Evolutionary conservation across 92 coral and sea anemone species (phyloP), one percentile per base, ranked within the genome.

Genomic region (Siderastrea siderea): DNA sequence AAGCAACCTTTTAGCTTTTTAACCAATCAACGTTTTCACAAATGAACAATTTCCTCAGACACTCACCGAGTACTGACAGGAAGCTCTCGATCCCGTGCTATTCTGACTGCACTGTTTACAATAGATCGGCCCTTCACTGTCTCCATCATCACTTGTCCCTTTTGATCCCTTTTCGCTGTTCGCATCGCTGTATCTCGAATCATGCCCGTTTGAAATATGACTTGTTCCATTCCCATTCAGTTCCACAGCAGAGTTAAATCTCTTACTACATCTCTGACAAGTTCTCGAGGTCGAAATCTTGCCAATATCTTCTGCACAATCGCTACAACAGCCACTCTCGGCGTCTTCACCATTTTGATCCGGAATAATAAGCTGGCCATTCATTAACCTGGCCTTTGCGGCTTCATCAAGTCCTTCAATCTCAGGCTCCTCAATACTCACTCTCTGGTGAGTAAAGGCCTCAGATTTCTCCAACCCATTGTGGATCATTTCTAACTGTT

Each of bases 251-350:
- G 79, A 77, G 65, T 61, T 68, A 68, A 93, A 84, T 57, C 86
- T 86, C 84, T 92, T 93, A 26, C 92, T 93, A 84, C 96, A 93
- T 1, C 88, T 66, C 71, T 91, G 92, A 85, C 98, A 95, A 15
- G 91, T 85, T 79, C 77, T 67, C 8, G 86, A 68, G 1, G 86
- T 73, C 6, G 91, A 67, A 7, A 79, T 79, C 69, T 91, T 90
- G 66, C 81, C 90, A 43, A 62, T 78, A 3, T 87, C 73, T 26
- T 95, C 97, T 55, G 92, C 98, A 3, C 94, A 95, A 72, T 97
- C 96, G 65, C 96, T 98, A 83, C 95, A 97, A 80, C 98, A 95
- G 3, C 98, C 98, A 70, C 96, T 95, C 72, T 97, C 98, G 38
- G 74, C 91, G 53, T 97, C 98, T 8, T 93, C 98, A 13, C 96